Percentiles rank a stretch among this genome's conserved stretches.
phyloP scores from a whole-genome alignment of 2,888 invertebrate species.

The Drosophila prolongata region DNA sequence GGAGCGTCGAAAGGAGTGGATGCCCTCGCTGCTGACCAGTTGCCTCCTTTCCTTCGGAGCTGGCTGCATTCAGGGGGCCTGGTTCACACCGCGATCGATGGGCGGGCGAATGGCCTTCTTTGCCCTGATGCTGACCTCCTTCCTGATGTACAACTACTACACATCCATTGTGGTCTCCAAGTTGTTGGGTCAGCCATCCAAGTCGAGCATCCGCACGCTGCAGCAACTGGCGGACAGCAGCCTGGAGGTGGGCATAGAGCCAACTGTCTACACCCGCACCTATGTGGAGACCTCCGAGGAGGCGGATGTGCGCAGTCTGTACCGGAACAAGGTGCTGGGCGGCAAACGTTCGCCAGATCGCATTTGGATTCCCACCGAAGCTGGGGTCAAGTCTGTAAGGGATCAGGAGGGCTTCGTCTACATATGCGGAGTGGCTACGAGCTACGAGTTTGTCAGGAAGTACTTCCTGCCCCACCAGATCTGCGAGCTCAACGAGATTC shows the following conservation, averaged over 20 bases:
- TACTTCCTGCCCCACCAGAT: conserved; percentile 80
- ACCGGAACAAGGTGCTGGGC: conserved; percentile 66
- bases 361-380: conserved; percentile 69
- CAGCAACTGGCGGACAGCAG: conserved; percentile 86
- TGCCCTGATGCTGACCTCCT: conserved; percentile 79
- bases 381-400: conserved; percentile 73
- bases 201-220: conserved; percentile 85
- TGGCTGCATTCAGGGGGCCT: conserved; percentile 85
- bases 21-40: conserved; percentile 77
- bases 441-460: conserved; percentile 72
- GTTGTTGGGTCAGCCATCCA: conserved; percentile 86
- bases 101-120: conserved; percentile 83
- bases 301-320: conserved; percentile 67
- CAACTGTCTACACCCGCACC: conserved; percentile 81
- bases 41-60: conserved; percentile 85
- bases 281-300: conserved; percentile 70
- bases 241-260: conserved; percentile 85
- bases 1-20: conserved; percentile 57
- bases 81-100: conserved; percentile 83
- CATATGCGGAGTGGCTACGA: conserved; percentile 73
- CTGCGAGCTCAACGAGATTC: conserved; percentile 82
- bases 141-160: conserved; percentile 87
- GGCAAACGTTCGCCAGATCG: conserved; percentile 47
- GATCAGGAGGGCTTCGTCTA: conserved; percentile 78
- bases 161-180: conserved; percentile 88